phyloP scores from a whole-genome alignment of 2,113 vertebrate genomes.

The Eretmochelys imbricata region DNA sequence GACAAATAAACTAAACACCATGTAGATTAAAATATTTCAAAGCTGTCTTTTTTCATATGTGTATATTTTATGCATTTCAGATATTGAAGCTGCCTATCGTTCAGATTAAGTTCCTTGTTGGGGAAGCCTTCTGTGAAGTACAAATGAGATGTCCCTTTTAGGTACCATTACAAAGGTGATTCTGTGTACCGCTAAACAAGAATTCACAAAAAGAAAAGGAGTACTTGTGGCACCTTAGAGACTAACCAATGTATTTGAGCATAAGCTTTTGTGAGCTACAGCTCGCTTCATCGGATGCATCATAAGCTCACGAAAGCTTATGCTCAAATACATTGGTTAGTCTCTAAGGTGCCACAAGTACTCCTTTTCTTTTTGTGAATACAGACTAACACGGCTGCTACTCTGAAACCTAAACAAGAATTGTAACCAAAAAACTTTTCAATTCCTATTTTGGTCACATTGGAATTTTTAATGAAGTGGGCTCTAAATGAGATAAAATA shows the following conservation, averaged over 20 bases:
- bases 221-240: too few species aligned
- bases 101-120: background rate
- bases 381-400: too few species aligned
- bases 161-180: background rate
- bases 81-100: background rate
- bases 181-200: background rate
- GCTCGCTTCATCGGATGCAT: too few species aligned
- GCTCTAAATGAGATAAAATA: constrained; percentile 43
- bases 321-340: too few species aligned
- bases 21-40: background rate
- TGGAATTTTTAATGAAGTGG: constrained; percentile 27
- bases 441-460: background rate
- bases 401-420: background rate
- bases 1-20: background rate
- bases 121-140: background rate
- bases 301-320: too few species aligned
- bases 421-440: constrained; percentile 1
- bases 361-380: too few species aligned
- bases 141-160: background rate
- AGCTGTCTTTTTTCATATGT: background rate
- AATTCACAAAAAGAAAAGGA: background rate
- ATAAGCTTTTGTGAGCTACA: too few species aligned
- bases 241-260: too few species aligned
- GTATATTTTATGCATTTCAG: background rate
- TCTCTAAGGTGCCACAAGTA: too few species aligned